phyloP scores from a whole-genome alignment of 2,113 vertebrate species.

The Peromyscus californicus region DNA sequence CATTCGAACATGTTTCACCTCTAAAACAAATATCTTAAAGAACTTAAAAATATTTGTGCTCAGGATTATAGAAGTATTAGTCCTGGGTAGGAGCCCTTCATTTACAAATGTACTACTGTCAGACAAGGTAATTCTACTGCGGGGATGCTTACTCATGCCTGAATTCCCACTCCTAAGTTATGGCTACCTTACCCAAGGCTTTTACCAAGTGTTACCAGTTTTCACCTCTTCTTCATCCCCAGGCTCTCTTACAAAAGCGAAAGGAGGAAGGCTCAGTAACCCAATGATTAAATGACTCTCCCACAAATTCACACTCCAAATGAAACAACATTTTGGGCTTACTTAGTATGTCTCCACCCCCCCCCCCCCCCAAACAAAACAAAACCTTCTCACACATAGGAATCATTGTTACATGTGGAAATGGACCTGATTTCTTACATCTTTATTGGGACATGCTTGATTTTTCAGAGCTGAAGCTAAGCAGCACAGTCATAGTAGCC shows the following conservation, averaged over 20 bases:
- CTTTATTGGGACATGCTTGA: not conserved
- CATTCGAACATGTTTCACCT: conserved; percentile 42
- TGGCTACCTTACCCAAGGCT: conserved; percentile 42
- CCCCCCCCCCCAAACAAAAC: not conserved
- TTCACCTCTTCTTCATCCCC: conserved; percentile 61
- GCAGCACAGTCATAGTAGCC: not conserved
- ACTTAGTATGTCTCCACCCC: not conserved
- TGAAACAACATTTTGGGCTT: conserved; percentile 30
- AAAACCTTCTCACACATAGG: not conserved
- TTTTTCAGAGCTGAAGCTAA: conserved; percentile 28
- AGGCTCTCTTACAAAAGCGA: conserved; percentile 55
- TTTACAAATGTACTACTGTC: conserved; percentile 30
- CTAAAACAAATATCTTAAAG: conserved; percentile 60
- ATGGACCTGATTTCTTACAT: conserved; percentile 9
- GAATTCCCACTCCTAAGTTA: conserved; percentile 26
- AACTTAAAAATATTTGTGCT: conserved; percentile 69
- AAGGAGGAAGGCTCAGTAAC: conserved; percentile 63
- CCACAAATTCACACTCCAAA: conserved; percentile 66
- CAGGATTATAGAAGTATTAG: conserved; percentile 59
- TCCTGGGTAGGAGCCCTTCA: conserved; percentile 56
- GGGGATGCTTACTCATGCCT: conserved; percentile 17
- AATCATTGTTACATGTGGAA: conserved; percentile 7
- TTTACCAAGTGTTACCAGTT: conserved; percentile 62
- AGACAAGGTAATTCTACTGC: conserved; percentile 4
- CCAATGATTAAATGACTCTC: conserved; percentile 50